phyloP scores from a whole-genome alignment of 2,888 invertebrate genomes.

The Boloria selene region DNA sequence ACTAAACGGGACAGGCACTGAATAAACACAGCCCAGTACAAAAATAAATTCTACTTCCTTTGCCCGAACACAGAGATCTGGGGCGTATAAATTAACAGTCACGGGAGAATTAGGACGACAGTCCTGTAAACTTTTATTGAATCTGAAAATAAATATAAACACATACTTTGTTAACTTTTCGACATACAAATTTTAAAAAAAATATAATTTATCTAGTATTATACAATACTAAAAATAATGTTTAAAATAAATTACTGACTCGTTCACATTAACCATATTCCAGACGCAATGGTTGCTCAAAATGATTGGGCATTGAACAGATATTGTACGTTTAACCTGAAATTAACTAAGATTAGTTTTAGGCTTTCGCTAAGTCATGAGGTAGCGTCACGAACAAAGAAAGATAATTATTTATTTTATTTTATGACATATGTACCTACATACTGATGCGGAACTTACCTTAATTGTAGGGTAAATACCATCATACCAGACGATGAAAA shows the following conservation, averaged over 20 bases:
- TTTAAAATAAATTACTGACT: conserved; percentile 54
- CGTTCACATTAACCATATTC: conserved; percentile 71
- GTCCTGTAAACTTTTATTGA: conserved; percentile 64
- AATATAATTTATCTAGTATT: too few relatives aligned
- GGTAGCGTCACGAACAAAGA: too few relatives aligned
- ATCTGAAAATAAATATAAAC: conserved; percentile 48
- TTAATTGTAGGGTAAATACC: conserved; percentile 74
- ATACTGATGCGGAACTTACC: conserved; percentile 46
- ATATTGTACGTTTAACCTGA: conserved; percentile 72
- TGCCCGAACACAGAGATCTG: conserved; percentile 63
- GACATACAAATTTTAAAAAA: too few relatives aligned
- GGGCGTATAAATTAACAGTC: conserved; percentile 62
- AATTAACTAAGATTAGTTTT: conserved; percentile 35
- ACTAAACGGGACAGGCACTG: conserved; percentile 62
- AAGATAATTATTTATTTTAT: too few relatives aligned
- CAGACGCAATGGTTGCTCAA: conserved; percentile 74
- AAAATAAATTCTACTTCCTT: conserved; percentile 63
- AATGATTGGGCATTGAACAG: conserved; percentile 68
- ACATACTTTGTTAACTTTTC: too few relatives aligned
- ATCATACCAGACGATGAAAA: conserved; percentile 73
- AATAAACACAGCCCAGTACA: conserved; percentile 65
- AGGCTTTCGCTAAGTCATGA: conserved; percentile 7
- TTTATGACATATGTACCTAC: background rate
- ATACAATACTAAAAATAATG: too few relatives aligned
- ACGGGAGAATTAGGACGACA: conserved; percentile 65